Evolutionary conservation across 2,888 invertebrate species (phyloP).

Genomic region (Acronicta psi): DNA sequence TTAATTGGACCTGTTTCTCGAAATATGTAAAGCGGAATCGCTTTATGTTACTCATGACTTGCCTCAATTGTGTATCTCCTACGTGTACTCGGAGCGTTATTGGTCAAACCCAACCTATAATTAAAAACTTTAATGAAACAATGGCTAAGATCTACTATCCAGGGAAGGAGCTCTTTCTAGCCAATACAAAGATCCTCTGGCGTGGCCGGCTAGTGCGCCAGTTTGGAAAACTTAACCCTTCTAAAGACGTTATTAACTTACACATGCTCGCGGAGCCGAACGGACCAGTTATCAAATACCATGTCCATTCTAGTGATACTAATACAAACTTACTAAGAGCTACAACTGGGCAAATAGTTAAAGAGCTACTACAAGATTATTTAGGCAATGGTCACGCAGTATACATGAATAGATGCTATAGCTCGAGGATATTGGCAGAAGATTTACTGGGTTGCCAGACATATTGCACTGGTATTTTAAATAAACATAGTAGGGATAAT

Average conservation of each 20-base stretch:
- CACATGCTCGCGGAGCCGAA: slow-evolving; percentile 31
- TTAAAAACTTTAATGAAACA: slow-evolving; percentile 28
- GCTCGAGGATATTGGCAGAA: slow-evolving; percentile 19
- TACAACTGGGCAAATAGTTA: slow-evolving; percentile 1
- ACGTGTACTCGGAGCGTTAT: not conserved
- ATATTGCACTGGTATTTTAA: slow-evolving; percentile 36
- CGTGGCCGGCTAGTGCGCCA: slow-evolving; percentile 14
- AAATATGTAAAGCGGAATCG: slow-evolving; percentile 33
- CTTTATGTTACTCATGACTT: slow-evolving; percentile 26
- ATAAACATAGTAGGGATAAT: slow-evolving; percentile 24
- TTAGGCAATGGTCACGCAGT: slow-evolving; percentile 24
- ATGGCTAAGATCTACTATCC: slow-evolving; percentile 36
- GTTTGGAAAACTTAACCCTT: slow-evolving; percentile 3
- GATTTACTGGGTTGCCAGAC: slow-evolving; percentile 24
- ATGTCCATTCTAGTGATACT: slow-evolving; percentile 11
- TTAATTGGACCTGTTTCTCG: slow-evolving; percentile 31
- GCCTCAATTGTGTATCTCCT: slow-evolving; percentile 8
- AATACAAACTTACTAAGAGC: slow-evolving; percentile 5
- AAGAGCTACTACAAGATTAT: not conserved
- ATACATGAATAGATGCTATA: slow-evolving; percentile 43
- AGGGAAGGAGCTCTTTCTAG: slow-evolving; percentile 29
- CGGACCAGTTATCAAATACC: slow-evolving; percentile 29
- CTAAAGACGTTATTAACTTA: slow-evolving; percentile 7
- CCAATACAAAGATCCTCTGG: slow-evolving; percentile 23
- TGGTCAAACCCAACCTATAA: slow-evolving; percentile 15